Evolutionary conservation across 2,797 vertebrate genomes (phyloP), one percentile per base, ranked within the genome.

Genomic region (Crossoptilon crossoptilon): DNA sequence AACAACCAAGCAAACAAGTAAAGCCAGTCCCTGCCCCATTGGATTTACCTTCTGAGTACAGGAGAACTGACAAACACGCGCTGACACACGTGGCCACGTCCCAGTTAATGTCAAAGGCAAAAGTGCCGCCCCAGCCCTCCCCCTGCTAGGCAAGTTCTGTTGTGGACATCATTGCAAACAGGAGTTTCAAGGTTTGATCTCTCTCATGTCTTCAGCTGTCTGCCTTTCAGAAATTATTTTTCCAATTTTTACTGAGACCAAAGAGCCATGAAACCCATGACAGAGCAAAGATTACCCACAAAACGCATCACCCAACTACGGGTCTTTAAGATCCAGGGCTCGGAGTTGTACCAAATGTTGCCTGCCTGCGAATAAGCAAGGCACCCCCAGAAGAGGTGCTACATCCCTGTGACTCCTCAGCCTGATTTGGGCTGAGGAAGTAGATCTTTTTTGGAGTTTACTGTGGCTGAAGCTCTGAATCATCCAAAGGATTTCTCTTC

Each of bases 91-190:
- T 2, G n/a, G 41, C 33, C 8, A 11, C 2, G 0, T 13, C 7
- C 7, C 46, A 27, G 63, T 56, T n/a, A 21, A 44, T 6, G 31
- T 29, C 64, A 87, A 29, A 88, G 27, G 26, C 23, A 26, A 37
- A 16, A 69, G 75, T 35, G 2, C 0, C 0, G 8, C 44, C 51
- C 24, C 31, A 53, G 78, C 56, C 6, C 0, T 7, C 14, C 5
- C 2, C 13, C 41, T 33, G 39, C 6, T 35, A 43, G 33, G 53
- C 10, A 26, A 5, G 3, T 80, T 84, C 44, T 49, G 31, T 39
- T 39, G 37, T 0, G 15, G n/a, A 8, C 43, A 62, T 64, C 56
- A 15, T 8, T 74, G 55, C 37, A 72, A 89, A 59, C 49, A 69
- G 19, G 22, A 85, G 11, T 21, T 85, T 56, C 67, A 53, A 48